Base-by-base conservation (phyloP, 2,888 invertebrate genomes). In the Tipula helvola region DNA sequence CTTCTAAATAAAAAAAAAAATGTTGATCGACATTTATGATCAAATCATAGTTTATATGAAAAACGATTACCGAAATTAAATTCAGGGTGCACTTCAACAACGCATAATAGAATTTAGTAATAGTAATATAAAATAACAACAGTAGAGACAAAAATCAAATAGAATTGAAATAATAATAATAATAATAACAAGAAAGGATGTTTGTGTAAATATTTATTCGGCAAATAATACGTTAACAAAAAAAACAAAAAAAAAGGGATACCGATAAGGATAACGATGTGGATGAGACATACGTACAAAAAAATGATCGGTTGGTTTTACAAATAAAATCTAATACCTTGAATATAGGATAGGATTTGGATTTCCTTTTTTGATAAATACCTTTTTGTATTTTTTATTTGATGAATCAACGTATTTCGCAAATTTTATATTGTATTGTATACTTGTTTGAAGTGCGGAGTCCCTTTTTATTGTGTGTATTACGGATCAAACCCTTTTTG, bases 121-220 rank as follows among this genome's bases (percentile, higher is more conserved):
- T 71, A 7, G 7, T 28, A 28, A 28, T 28, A 28, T 28, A 52
- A 52, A 52, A 52, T 71, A 71, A 71, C 71, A 71, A 71, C 71
- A 28, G 71, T 28, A 71, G 71, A 71, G 71, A 71, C 71, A 71
- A 71, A 71, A 71, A 71, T 71, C 71, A 71, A 71, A 71, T 71
- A 71, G 71, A 28, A 52, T 52, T 52, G 3, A 8, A 52, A 52
- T 52, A 52, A 52, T 52, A 52, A 52, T 16, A 52, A 52, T 39
- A 28, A 28, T 28, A 28, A 52, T 18, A 57, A 71, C 71, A 71
- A 28, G 28, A 71, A 71, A 71, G 71, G 71, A 71, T 71, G 71
- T 71, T 71, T 71, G 71, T 71, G 71, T 71, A 71, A 71, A 71
- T 71, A 71, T 71, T 71, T 71, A 71, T 71, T 71, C 71, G 71